Evolutionary conservation across 1,140 invertebrate genomes (phyloP).

Genomic region (Notospermus geniculatus): DNA sequence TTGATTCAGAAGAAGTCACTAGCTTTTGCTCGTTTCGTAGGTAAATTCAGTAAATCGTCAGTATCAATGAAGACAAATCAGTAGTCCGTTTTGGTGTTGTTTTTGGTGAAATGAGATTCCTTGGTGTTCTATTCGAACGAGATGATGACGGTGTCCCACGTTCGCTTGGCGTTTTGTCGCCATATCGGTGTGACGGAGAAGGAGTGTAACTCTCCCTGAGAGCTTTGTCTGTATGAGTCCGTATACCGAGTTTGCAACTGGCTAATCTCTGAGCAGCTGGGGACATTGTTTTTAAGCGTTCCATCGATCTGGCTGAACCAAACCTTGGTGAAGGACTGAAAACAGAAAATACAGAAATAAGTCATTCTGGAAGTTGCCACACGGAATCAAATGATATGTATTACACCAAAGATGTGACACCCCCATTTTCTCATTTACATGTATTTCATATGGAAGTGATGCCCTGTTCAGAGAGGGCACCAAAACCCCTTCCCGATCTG

Average conservation of each 20-base stretch:
- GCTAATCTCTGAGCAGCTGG: constrained; percentile 86
- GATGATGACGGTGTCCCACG: constrained; percentile 27
- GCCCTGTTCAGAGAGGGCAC: too few relatives aligned
- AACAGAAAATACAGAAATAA: constrained; percentile 21
- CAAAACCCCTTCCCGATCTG: too few relatives aligned
- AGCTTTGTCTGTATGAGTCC: constrained; percentile 58
- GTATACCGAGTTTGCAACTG: constrained; percentile 59
- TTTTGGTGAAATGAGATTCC: constrained; percentile 54
- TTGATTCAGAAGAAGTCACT: constrained; percentile 44
- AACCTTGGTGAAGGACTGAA: constrained; percentile 37
- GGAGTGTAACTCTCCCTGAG: constrained; percentile 62
- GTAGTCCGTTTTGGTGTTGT: constrained; percentile 33
- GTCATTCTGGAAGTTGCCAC: neutral
- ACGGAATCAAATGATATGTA: too few relatives aligned
- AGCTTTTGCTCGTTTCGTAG: constrained; percentile 52
- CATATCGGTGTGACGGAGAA: constrained; percentile 38
- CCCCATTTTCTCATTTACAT: too few relatives aligned
- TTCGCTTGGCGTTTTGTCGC: constrained; percentile 42
- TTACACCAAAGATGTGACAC: too few relatives aligned
- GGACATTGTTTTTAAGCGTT: constrained; percentile 85
- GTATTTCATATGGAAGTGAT: too few relatives aligned
- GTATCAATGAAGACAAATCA: constrained; percentile 62
- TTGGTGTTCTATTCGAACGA: constrained; percentile 16
- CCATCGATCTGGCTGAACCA: constrained; percentile 47
- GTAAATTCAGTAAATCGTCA: constrained; percentile 76